Evolutionary conservation across 2,113 vertebrate genomes (phyloP).

Genomic region (Anseranas semipalmata): DNA sequence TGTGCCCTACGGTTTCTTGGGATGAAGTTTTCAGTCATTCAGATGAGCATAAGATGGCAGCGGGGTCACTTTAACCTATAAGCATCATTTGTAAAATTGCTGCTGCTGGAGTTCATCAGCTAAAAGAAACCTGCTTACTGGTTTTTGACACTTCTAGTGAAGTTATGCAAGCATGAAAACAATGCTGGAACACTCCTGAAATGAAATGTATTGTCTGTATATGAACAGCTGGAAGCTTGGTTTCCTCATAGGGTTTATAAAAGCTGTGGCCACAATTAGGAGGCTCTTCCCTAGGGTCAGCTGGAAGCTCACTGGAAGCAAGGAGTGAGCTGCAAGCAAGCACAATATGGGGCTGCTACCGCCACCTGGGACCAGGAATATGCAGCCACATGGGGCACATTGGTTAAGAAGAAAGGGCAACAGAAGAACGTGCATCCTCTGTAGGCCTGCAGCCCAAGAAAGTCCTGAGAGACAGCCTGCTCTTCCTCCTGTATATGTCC

Average conservation of each 20-base stretch:
- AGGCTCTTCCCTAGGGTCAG: neutral
- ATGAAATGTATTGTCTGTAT: neutral
- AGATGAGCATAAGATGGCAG: neutral
- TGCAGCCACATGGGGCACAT: fast-evolving
- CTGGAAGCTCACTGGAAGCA: neutral
- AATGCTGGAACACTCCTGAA: neutral
- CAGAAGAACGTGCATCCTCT: neutral
- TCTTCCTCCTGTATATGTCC: neutral
- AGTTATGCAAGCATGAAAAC: neutral
- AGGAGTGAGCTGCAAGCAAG: neutral
- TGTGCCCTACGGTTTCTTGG: neutral
- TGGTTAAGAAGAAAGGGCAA: neutral
- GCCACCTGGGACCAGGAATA: neutral
- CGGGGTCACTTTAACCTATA: neutral
- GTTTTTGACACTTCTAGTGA: neutral
- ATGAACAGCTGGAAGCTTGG: neutral
- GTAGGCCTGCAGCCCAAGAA: neutral
- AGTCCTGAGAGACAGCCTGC: neutral
- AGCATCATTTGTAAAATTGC: neutral
- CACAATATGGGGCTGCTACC: neutral
- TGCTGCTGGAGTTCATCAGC: neutral
- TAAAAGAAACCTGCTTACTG: neutral
- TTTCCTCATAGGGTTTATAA: neutral
- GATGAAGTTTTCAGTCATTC: neutral
- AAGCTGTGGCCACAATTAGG: neutral